Base-by-base conservation (phyloP, 2,113 vertebrate genomes). In the Gorsachius goisagi region DNA sequence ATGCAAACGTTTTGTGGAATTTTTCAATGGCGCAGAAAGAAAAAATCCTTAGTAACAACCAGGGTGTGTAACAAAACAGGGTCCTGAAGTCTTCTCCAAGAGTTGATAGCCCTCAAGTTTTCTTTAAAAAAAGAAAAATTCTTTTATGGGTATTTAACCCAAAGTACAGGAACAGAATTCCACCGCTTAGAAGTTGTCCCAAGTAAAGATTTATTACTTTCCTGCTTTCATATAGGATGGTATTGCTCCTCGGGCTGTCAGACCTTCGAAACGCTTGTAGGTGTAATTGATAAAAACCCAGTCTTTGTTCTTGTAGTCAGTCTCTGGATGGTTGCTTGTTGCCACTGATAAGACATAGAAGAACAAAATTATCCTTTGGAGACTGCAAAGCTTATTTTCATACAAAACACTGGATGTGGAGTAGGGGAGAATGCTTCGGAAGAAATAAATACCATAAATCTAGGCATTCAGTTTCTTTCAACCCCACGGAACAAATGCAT, bases 221-320 rank as follows among this genome's bases (percentile, higher is more conserved):
- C 99, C 98, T 15, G 98, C 98, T 97, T 99, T 99, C 99, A 99
- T 99, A 49, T 99, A 99, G 96, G 99, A 99, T 15, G 99, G 99
- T 50, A 99, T 99, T 5, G 99, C 99, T 44, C 99, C 99, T 71
- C 99, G 98, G 12, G 99, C 99, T 0, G 99, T 99, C 91, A 99
- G 98, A 37, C 99, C 99, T 91, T 99, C 99, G 1, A 99, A 99
- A 89, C 99, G 99, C 67, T 99, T 99, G 98, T 99, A 99, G 7
- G 99, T 99, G 97, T 99, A 99, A 96, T 99, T 99, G 98, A 99
- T 99, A 97, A 99, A 99, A 97, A 99, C 99, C 99, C 99, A 99
- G 98, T 99, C 99, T 90, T 99, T 99, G 98, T 99, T 99, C 98
- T 99, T 99, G 97, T 99, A 98, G 97, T 99, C 99, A 0, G 97